Evolutionary conservation across 2,888 invertebrate species (phyloP), one percentile per base, ranked within the genome.

Genomic region (Ennomos erosarius): DNA sequence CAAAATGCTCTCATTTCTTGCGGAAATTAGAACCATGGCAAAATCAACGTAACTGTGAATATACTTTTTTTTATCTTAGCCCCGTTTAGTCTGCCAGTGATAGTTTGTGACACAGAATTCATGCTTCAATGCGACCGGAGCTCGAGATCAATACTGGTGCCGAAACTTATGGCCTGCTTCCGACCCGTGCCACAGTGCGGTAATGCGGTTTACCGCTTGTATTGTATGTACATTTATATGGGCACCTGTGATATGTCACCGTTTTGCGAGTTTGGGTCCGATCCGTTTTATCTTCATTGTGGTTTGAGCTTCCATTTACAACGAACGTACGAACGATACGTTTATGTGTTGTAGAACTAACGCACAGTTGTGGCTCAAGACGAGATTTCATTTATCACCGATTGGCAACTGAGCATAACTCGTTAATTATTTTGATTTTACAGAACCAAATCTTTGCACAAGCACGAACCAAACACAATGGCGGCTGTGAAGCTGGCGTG

Each of bases 111-210:
- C 45, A 45, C 39, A 39, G 43, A 52, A 44, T 48, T 47, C 42
- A 58, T 47, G 47, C 37, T 34, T 10, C 40, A 43, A 37, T 52
- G 43, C 43, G 16, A 38, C 43, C 39, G 10, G 35, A 10, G 9
- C 44, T 40, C 46, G 38, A 64, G 71, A 75, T 80, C 76, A 73
- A 78, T 79, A 80, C 68, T 71, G 68, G 75, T 72, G 65, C 53
- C 58, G 66, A 64, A 77, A 74, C 67, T 77, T 75, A 71, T 64
- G 57, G 70, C 64, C 62, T 66, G 64, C 55, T 67, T 64, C 67
- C 62, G 70, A 69, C 67, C 70, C 69, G 61, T 56, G 55, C 67
- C 50, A 49, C 40, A 34, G 10, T 50, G 50, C 50, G 50, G 50
- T 42, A 16, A 16, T 16, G 16, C 16, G 16, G 16, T 36, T n/a